These are phyloP conservation scores for Polietes domitor DNA, from an alignment of 2,888 invertebrate species.

Conservation along the genomic window DNA sequence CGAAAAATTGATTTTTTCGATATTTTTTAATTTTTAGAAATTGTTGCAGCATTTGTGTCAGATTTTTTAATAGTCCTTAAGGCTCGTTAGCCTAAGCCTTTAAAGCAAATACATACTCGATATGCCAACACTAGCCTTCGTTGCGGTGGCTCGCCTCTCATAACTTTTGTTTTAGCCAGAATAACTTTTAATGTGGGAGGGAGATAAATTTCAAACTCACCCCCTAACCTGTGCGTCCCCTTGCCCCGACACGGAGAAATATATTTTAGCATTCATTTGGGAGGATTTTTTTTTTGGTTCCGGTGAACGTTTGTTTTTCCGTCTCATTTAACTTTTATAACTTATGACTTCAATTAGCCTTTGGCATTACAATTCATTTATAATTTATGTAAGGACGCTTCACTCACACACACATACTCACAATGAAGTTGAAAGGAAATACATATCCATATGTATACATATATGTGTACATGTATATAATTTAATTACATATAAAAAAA, in stretches of 20 bases:
- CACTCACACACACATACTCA: background rate
- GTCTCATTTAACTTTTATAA: slow-evolving; percentile 52
- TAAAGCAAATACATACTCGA: background rate
- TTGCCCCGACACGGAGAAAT: background rate
- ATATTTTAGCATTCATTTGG: background rate
- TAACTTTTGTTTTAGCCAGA: background rate
- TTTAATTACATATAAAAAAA: slow-evolving; percentile 47
- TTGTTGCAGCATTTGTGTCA: no score
- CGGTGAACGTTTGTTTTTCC: slow-evolving; percentile 11
- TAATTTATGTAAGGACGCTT: slow-evolving; percentile 53
- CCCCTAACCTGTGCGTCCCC: background rate
- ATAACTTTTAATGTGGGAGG: background rate
- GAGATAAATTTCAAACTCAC: background rate
- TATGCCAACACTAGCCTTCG: background rate
- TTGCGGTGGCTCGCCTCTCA: no score
- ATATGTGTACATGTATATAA: slow-evolving; percentile 34
- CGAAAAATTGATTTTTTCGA: no score
- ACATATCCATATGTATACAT: background rate
- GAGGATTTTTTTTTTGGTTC: slow-evolving; percentile 14
- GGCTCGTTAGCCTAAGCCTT: background rate
- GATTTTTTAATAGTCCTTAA: no score
- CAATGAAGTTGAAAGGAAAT: slow-evolving; percentile 35
- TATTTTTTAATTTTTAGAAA: no score
- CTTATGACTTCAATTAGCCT: slow-evolving; percentile 57
- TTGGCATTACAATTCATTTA: slow-evolving; percentile 56